Conservation (phyloP, 2,888 invertebrate species). For the Catocala nupta region DNA sequence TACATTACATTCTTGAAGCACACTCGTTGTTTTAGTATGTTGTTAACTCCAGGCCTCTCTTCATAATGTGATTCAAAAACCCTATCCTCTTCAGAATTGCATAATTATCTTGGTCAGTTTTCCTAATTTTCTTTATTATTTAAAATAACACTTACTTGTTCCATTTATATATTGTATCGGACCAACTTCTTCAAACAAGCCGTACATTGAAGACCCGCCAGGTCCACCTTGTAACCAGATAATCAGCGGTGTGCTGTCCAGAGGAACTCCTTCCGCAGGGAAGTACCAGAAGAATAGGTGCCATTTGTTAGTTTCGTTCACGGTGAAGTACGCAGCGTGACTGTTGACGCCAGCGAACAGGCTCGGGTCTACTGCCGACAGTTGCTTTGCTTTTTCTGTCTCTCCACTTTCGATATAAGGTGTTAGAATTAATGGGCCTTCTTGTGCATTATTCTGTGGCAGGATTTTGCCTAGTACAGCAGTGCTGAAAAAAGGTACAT, state of each 20-base stretch:
- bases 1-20: no score
- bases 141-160: no score
- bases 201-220: slow-evolving; percentile 72
- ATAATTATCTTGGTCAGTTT: no score
- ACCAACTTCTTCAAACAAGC: slow-evolving; percentile 81
- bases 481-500: background rate
- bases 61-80: no score
- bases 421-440: slow-evolving; percentile 35
- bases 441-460: background rate
- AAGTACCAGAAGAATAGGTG: slow-evolving; percentile 93
- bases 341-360: slow-evolving; percentile 35
- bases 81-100: no score
- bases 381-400: slow-evolving; percentile 25
- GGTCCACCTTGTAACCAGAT: slow-evolving; percentile 81
- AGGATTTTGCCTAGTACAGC: slow-evolving; percentile 10
- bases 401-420: slow-evolving; percentile 28
- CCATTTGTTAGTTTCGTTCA: slow-evolving; percentile 89
- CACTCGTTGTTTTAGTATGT: no score
- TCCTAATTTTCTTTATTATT: no score
- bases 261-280: slow-evolving; percentile 77
- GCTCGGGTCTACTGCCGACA: slow-evolving; percentile 36
- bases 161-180: slow-evolving; percentile 24
- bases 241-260: slow-evolving; percentile 66
- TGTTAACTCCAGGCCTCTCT: no score
- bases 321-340: slow-evolving; percentile 76